Evolutionary conservation across 2,797 vertebrate species (phyloP).

Genomic region (Argya squamiceps): DNA sequence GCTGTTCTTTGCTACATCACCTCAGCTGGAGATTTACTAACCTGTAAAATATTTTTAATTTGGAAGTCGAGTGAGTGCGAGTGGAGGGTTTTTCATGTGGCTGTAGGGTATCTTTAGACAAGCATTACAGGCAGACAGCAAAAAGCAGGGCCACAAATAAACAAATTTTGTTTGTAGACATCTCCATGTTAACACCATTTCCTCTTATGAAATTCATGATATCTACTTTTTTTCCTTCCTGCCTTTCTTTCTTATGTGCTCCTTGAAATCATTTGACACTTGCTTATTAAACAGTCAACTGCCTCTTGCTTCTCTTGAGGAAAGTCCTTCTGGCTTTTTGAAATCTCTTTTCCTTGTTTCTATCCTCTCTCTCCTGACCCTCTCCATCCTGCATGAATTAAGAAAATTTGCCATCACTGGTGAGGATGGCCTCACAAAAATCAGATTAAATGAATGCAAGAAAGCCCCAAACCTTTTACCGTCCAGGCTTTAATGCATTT

Average conservation of each 20-base stretch:
- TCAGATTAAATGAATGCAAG: conserved; percentile 46
- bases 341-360: conserved; percentile 40
- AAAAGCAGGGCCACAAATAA: conserved; percentile 44
- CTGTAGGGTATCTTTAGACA: conserved; percentile 61
- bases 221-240: background rate
- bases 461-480: conserved; percentile 63
- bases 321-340: conserved; percentile 40
- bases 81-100: conserved; percentile 65
- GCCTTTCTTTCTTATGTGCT: background rate
- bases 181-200: background rate
- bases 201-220: background rate
- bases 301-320: conserved; percentile 15
- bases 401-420: conserved; percentile 66
- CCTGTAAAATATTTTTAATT: conserved; percentile 87
- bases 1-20: conserved; percentile 94
- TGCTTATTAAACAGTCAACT: conserved; percentile 50
- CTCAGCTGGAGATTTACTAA: conserved; percentile 90
- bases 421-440: conserved; percentile 73
- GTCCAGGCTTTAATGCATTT: conserved; percentile 74
- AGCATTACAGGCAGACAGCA: conserved; percentile 6
- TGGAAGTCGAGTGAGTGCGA: conserved; percentile 77
- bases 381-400: conserved; percentile 31
- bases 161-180: background rate
- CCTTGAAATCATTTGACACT: background rate
- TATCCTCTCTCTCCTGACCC: background rate